Conservation (phyloP, 2,113 vertebrate genomes). For the Syngnathoides biaculeatus region DNA sequence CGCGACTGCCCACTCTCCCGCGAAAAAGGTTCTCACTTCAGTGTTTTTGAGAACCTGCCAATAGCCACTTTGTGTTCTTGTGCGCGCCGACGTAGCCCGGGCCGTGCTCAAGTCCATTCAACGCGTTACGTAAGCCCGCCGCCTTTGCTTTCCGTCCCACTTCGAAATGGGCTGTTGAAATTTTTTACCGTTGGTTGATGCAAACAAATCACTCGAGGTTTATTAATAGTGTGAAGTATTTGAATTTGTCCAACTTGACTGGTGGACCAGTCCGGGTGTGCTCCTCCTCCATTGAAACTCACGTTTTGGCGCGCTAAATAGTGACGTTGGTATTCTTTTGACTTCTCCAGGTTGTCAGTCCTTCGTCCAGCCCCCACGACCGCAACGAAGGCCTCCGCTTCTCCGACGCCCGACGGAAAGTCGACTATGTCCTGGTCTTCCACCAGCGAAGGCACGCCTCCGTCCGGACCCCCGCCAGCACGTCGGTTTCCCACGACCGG, state of each 20-base stretch:
- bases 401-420: slow-evolving; percentile 84
- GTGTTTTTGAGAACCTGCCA: slow-evolving; percentile 64
- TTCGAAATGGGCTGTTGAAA: background rate
- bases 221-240: no score
- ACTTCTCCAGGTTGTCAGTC: slow-evolving; percentile 46
- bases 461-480: slow-evolving; percentile 18
- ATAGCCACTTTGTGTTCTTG: slow-evolving; percentile 51
- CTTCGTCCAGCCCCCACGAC: slow-evolving; percentile 45
- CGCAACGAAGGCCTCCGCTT: slow-evolving; percentile 77
- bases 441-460: slow-evolving; percentile 76
- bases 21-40: slow-evolving; percentile 58
- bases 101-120: slow-evolving; percentile 57
- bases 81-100: slow-evolving; percentile 47
- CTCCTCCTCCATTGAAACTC: no score
- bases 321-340: background rate
- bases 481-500: slow-evolving; percentile 34
- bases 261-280: no score
- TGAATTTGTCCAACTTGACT: no score
- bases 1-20: slow-evolving; percentile 62
- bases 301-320: background rate
- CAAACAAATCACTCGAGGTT: background rate
- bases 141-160: slow-evolving; percentile 6
- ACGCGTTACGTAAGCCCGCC: slow-evolving; percentile 40
- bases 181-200: background rate
- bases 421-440: slow-evolving; percentile 90